These are phyloP conservation scores for Capitulum mitella DNA, from an alignment of 2,888 invertebrate species.

Conservation along the genomic window DNA sequence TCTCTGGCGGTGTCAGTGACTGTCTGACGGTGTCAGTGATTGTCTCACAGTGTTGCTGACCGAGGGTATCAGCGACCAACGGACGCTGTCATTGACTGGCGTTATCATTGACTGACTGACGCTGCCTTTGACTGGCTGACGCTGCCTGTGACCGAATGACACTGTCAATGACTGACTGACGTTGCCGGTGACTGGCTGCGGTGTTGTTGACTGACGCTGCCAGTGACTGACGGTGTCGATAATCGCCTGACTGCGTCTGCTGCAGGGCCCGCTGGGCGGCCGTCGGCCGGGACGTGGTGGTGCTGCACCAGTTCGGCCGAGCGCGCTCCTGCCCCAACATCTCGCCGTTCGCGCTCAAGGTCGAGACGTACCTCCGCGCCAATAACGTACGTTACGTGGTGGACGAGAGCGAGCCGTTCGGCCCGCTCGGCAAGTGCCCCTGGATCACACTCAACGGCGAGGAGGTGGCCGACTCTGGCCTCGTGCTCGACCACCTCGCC, in stretches of 20 bases:
- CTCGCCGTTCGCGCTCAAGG: not conserved
- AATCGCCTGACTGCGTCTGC: not conserved
- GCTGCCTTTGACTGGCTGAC: too few relatives aligned
- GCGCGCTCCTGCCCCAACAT: not conserved
- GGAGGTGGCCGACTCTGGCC: not conserved
- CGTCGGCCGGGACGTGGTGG: not conserved
- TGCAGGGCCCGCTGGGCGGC: not conserved
- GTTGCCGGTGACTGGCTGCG: too few relatives aligned
- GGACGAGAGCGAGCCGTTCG: not conserved
- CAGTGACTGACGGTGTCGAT: too few relatives aligned
- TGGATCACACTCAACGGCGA: conserved; percentile 5
- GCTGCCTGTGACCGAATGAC: too few relatives aligned
- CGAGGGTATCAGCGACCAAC: too few relatives aligned
- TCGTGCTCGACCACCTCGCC: not conserved
- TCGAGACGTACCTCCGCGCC: conserved; percentile 3
- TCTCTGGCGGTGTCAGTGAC: too few relatives aligned
- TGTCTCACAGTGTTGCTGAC: too few relatives aligned
- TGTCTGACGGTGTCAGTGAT: too few relatives aligned
- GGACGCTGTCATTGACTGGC: too few relatives aligned
- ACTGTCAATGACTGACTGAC: too few relatives aligned
- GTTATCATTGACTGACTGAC: too few relatives aligned
- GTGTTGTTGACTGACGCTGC: too few relatives aligned
- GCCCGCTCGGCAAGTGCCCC: conserved; percentile 1
- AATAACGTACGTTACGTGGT: not conserved
- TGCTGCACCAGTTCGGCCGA: not conserved